Evolutionary conservation across 2,888 invertebrate genomes (phyloP).

Genomic region (Anoplius nigerrimus): DNA sequence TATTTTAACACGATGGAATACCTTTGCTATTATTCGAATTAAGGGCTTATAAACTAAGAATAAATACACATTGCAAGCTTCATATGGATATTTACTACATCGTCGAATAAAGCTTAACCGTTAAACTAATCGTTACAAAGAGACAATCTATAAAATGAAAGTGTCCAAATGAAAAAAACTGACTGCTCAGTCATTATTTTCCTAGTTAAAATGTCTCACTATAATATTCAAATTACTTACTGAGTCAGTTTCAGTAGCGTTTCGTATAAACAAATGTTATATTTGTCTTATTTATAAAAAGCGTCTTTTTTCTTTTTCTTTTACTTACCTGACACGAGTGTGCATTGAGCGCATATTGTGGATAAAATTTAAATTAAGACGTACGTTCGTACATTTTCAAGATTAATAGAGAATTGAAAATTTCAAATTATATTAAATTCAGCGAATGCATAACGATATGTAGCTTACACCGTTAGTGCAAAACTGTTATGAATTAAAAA

Average conservation of each 20-base stretch:
- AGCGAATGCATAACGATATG: conserved; percentile 18
- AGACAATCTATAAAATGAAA: conserved; percentile 9
- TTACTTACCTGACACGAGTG: conserved; percentile 49
- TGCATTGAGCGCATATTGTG: conserved; percentile 42
- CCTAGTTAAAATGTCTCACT: background rate
- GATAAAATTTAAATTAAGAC: conserved; percentile 13
- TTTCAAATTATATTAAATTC: conserved; percentile 28
- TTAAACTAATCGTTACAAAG: conserved; percentile 25
- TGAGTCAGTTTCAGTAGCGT: conserved; percentile 26
- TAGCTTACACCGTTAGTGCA: conserved; percentile 20
- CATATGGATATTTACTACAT: conserved; percentile 16
- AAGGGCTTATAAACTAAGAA: conserved; percentile 28
- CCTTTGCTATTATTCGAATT: conserved; percentile 4
- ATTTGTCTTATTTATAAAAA: conserved; percentile 34
- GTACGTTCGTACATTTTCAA: conserved; percentile 5
- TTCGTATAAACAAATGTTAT: conserved; percentile 28
- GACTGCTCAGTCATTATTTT: background rate
- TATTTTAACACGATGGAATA: conserved; percentile 36
- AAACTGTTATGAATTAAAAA: conserved; percentile 20
- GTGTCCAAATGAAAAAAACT: background rate
- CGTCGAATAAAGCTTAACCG: conserved; percentile 5
- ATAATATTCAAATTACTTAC: conserved; percentile 6
- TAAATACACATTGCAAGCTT: conserved; percentile 33
- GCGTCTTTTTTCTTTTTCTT: too few relatives aligned
- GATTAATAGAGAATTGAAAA: conserved; percentile 14